phyloP scores from a whole-genome alignment of 2,797 vertebrate species.

The Cygnus olor region DNA sequence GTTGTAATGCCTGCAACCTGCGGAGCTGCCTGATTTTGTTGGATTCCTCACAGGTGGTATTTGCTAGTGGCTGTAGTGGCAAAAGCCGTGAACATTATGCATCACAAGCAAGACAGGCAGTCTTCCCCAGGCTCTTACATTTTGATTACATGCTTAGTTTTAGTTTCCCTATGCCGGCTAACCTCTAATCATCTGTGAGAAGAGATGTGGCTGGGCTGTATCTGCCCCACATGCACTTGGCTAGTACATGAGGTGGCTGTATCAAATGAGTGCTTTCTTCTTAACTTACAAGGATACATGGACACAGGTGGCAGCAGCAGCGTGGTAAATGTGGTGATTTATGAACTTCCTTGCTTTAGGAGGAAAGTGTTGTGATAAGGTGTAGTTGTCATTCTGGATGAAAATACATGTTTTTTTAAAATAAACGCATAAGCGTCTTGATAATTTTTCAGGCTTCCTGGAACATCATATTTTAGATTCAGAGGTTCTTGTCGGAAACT shows the following conservation, averaged over 20 bases:
- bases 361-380: neutral
- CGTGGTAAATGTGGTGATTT: neutral
- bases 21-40: neutral
- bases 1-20: neutral
- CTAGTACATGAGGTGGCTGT: neutral
- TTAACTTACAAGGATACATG: neutral
- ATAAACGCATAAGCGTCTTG: neutral
- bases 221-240: neutral
- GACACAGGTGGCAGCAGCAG: neutral
- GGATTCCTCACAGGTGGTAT: neutral
- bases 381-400: neutral
- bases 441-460: neutral
- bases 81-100: neutral
- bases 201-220: accelerated
- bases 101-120: neutral
- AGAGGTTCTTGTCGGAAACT: neutral
- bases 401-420: neutral
- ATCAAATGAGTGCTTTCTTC: neutral
- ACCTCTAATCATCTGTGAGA: neutral
- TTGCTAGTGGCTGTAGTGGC: neutral
- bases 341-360: neutral
- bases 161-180: neutral
- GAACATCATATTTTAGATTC: neutral
- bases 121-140: neutral
- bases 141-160: neutral